These are phyloP conservation scores for Bursaphelenchus okinawaensis DNA, from an alignment of 2,888 invertebrate species.

Conservation along the genomic window DNA sequence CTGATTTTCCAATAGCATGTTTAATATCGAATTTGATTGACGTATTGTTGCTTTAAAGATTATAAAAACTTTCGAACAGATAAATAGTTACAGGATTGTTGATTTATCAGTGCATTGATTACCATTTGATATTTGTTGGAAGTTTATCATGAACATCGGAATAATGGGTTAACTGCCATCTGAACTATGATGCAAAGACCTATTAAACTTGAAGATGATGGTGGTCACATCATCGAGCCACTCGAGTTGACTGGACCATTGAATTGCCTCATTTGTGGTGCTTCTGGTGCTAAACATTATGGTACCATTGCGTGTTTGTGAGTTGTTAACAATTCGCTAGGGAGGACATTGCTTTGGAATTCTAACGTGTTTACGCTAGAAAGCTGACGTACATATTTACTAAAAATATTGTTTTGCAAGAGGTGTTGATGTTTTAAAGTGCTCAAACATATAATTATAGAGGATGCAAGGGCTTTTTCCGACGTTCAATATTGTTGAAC, in stretches of 20 bases:
- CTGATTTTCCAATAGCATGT: too few relatives aligned
- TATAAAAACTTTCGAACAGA: too few relatives aligned
- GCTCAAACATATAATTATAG: too few relatives aligned
- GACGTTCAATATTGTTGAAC: conserved; percentile 7
- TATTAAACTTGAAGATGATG: not conserved
- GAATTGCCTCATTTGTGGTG: conserved; percentile 9
- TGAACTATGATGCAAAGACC: not conserved
- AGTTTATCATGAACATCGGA: too few relatives aligned
- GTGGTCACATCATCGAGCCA: not conserved
- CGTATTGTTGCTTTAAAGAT: too few relatives aligned
- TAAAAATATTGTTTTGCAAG: not conserved
- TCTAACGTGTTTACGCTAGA: conserved; percentile 1
- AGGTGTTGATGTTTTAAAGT: too few relatives aligned
- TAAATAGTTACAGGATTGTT: too few relatives aligned
- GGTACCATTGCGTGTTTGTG: conserved; percentile 1
- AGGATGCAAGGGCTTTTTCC: conserved; percentile 5
- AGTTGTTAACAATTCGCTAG: too few relatives aligned
- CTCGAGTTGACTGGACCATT: not conserved
- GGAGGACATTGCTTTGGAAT: not conserved
- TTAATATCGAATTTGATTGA: too few relatives aligned
- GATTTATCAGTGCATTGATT: too few relatives aligned
- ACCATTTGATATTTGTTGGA: too few relatives aligned
- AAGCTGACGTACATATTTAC: not conserved
- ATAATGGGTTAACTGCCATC: too few relatives aligned
- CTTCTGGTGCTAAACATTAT: conserved; percentile 5